Evolutionary conservation across 2,888 invertebrate species (phyloP), one percentile per base, ranked within the genome.

Genomic region (Clistopyga incitator): DNA sequence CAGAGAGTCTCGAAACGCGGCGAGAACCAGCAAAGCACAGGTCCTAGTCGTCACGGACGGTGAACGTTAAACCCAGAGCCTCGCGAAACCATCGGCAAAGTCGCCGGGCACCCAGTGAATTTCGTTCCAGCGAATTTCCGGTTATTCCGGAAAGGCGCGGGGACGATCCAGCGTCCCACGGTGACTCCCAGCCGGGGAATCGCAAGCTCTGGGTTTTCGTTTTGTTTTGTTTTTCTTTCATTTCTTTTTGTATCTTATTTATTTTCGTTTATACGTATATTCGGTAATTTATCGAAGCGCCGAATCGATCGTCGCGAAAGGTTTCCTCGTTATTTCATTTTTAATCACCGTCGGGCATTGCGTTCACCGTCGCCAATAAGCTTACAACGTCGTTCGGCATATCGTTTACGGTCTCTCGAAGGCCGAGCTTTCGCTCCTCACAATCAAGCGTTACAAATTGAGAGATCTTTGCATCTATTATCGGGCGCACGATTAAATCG

Each of bases 201-300:
- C 75, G 64, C n/a, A 54, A 54, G 64, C 54, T 76, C 59, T 20
- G 45, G 68, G 72, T 10, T 65, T 64, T 72, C 15, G 64, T 64
- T 82, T 78, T 77, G 52, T 45, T 29, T 71, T 65, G 50, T 34
- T 79, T 64, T 65, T 50, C 52, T 18, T n/a, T 45, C 10, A 13
- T 59, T 54, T 18, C 68, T 77, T 34, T 18, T 47, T 59, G 67
- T 78, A 47, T 20, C 25, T 47, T 38, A 50, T 38, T 72, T 75
- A 8, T 20, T 23, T 20, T 50, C 50, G 79, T 52, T 76, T 54
- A 88, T 90, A 91, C 90, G 90, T 91, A 91, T 90, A 89, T 91
- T 85, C 85, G 89, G 88, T 88, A 87, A 85, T 87, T 83, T 84
- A n/a, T 68, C 18, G 68, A 47, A 68, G 54, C 45, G 75, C 76